Evolutionary conservation across 2,113 vertebrate species (phyloP), one percentile per base, ranked within the genome.

Genomic region (Muscicapa adusta): DNA sequence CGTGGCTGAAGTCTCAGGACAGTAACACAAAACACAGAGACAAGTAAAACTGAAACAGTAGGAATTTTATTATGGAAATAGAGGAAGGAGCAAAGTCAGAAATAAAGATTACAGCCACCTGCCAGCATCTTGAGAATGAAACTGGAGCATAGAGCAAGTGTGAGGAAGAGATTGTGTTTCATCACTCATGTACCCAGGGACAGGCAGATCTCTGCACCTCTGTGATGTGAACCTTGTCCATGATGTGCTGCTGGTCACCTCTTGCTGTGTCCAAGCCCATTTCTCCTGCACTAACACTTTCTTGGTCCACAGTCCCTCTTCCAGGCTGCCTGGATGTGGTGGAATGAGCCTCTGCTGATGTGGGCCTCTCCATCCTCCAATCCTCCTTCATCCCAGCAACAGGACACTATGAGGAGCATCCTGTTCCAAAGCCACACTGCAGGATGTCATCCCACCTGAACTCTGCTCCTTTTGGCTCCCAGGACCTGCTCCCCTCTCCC

Each of bases 61-160:
- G 12, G 25, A 33, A 76, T 17, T 94, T 96, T 92, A 95, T 94
- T 96, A 53, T 17, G 23, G 34, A 92, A 88, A 72, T 1, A 76
- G 60, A 90, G 29, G 45, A 40, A 12, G 38, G 34, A 74, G 78
- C 51, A 85, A 77, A 63, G 29, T 33, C 38, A 58, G 60, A 77
- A 87, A 66, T 14, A 66, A 77, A 14, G 31, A 47, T 45, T 77
- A 70, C 51, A 75, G 40, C 43, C 71, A 72, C 13, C 12, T 31
- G 82, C 25, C 43, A 74, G 14, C 2, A 0, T 31, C 24, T 66
- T 42, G 9, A 81, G 56, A 85, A 78, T 19, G 34, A 89, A 84
- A 19, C 1, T 58, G 42, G 22, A 73, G n/a, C 18, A 57, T 1
- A 4, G 43, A 89, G 63, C 1, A 23, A 48, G 51, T 1, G 8